Conservation (phyloP, 2,888 invertebrate genomes). For the Acronicta psi region DNA sequence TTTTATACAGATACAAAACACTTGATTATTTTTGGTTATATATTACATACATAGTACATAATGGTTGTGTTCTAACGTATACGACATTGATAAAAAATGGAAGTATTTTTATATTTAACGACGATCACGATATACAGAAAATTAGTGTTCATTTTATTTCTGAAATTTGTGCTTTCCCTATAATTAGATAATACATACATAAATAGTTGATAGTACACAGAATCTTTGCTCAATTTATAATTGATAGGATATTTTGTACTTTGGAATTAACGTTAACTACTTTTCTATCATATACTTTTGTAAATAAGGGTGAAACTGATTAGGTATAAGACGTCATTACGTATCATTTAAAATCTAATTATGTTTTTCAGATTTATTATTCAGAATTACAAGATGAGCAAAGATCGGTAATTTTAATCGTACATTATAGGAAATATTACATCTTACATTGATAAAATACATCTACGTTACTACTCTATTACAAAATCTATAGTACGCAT, state of each 20-base stretch:
- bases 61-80: conserved; percentile 74
- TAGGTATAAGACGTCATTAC: no score
- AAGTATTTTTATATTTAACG: conserved; percentile 70
- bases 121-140: conserved; percentile 75
- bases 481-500: conserved; percentile 75
- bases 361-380: neutral
- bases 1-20: conserved; percentile 78
- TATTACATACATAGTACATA: conserved; percentile 66
- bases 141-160: conserved; percentile 66
- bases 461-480: conserved; percentile 71
- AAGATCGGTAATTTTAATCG: conserved; percentile 15
- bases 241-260: neutral
- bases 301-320: neutral
- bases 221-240: conserved; percentile 35
- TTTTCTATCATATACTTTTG: neutral
- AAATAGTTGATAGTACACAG: conserved; percentile 38
- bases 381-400: conserved; percentile 25
- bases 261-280: neutral
- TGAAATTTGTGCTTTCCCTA: conserved; percentile 82
- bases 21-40: conserved; percentile 68
- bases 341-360: neutral
- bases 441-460: conserved; percentile 65
- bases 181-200: conserved; percentile 53
- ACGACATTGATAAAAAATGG: conserved; percentile 76
- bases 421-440: conserved; percentile 48